Conservation (phyloP, 2,888 invertebrate genomes). For the Eupithecia pulchellata region DNA sequence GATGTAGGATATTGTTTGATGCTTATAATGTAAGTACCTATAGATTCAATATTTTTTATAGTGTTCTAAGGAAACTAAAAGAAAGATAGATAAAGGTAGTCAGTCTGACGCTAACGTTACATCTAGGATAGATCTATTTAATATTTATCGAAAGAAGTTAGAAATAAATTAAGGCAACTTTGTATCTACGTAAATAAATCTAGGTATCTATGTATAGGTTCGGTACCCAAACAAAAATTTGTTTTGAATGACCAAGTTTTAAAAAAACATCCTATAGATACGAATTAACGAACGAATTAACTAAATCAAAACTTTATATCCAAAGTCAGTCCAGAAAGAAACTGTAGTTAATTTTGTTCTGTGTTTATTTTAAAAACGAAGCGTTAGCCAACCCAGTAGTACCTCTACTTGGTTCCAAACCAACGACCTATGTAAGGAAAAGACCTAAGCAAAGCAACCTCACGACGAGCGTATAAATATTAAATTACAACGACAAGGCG, state of each 20-base stretch:
- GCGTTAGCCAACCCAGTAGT: not conserved
- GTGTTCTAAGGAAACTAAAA: not conserved
- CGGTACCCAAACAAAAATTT: no score
- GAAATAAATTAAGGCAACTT: no score
- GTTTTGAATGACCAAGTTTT: not conserved
- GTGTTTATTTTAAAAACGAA: not conserved
- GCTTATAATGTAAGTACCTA: no score
- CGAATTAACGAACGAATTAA: not conserved
- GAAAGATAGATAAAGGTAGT: not conserved
- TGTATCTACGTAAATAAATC: no score
- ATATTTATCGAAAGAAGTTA: no score
- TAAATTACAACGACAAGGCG: conserved; percentile 16
- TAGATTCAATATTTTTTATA: not conserved
- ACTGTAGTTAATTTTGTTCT: not conserved
- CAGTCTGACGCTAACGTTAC: not conserved
- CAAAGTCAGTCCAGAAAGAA: not conserved
- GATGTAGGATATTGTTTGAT: conserved; percentile 11
- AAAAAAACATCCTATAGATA: not conserved
- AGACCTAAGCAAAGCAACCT: not conserved
- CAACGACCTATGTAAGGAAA: not conserved
- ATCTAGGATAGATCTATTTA: no score
- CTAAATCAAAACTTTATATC: not conserved
- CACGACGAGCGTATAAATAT: conserved; percentile 9
- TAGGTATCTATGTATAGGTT: no score
- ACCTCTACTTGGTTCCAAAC: not conserved